Evolutionary conservation across 2,888 invertebrate species (phyloP).

Genomic region (Arrhopalites spinosus): DNA sequence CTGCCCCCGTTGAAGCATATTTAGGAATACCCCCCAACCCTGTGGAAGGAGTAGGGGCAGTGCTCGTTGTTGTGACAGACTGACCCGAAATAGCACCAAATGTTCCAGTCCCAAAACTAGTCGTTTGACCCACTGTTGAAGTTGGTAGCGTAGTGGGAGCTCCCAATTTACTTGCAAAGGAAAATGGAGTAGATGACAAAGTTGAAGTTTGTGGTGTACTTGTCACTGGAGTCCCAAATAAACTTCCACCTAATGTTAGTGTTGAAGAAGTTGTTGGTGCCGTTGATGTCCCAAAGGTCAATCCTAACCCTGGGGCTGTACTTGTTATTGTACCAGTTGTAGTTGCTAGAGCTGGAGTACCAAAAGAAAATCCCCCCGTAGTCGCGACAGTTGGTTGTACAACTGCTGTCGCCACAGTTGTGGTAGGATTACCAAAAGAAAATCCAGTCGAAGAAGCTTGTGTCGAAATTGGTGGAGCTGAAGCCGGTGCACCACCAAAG

Average conservation of each 20-base stretch:
- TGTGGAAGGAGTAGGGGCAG: constrained; percentile 8
- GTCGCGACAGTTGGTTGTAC: too few species aligned
- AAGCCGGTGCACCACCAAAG: not conserved
- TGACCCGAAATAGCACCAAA: constrained; percentile 9
- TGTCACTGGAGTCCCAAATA: constrained; percentile 17
- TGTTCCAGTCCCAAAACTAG: not conserved
- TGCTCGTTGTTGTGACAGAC: not conserved
- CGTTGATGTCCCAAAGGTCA: constrained; percentile 24
- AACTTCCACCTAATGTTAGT: not conserved
- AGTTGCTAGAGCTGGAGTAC: not conserved
- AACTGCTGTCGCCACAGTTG: too few species aligned
- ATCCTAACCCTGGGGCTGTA: constrained; percentile 26
- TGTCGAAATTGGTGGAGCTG: not conserved
- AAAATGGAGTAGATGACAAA: not conserved
- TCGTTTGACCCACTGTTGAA: too few species aligned
- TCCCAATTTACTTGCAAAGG: too few species aligned
- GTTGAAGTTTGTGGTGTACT: not conserved
- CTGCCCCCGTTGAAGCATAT: constrained; percentile 23
- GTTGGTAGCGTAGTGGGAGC: too few species aligned
- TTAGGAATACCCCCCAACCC: constrained; percentile 34
- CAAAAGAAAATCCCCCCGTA: constrained; percentile 30
- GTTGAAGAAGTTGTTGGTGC: not conserved
- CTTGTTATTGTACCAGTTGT: not conserved
- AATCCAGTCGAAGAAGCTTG: not conserved
- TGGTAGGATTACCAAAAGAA: not conserved